These are phyloP conservation scores for Calypte anna DNA, from an alignment of 2,113 vertebrate species.

Conservation along the genomic window DNA sequence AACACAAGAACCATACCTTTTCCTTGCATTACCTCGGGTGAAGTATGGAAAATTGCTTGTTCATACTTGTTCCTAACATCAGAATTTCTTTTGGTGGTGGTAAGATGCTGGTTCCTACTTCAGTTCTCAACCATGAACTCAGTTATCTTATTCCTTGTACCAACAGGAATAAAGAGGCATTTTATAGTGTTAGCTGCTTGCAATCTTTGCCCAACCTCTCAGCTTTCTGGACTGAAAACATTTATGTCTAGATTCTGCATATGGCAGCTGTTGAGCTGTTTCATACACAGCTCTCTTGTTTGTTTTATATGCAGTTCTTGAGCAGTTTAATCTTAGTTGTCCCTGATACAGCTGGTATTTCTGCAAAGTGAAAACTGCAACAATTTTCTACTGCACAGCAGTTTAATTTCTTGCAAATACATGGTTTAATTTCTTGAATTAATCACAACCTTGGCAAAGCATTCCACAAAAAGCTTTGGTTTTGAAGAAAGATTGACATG, in stretches of 20 bases:
- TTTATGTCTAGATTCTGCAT: neutral
- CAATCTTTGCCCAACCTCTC: neutral
- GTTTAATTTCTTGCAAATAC: neutral
- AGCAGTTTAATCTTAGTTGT: neutral
- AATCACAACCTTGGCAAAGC: neutral
- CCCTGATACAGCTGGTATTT: neutral
- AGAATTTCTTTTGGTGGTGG: neutral
- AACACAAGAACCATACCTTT: neutral
- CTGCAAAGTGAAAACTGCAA: neutral
- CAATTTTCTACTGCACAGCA: neutral
- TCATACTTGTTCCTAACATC: neutral
- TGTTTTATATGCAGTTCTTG: neutral
- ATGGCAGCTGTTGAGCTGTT: neutral
- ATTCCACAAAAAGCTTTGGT: neutral
- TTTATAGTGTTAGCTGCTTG: neutral
- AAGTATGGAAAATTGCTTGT: neutral
- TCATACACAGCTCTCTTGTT: neutral
- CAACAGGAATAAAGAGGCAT: neutral
- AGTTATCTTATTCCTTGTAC: neutral
- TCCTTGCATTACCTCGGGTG: neutral
- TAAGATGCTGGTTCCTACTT: neutral
- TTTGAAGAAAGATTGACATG: neutral
- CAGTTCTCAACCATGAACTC: neutral
- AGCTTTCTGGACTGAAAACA: neutral
- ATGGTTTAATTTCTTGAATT: neutral